Evolutionary conservation across 2,797 vertebrate genomes (phyloP).

Genomic region (Synaphobranchus kaupii): DNA sequence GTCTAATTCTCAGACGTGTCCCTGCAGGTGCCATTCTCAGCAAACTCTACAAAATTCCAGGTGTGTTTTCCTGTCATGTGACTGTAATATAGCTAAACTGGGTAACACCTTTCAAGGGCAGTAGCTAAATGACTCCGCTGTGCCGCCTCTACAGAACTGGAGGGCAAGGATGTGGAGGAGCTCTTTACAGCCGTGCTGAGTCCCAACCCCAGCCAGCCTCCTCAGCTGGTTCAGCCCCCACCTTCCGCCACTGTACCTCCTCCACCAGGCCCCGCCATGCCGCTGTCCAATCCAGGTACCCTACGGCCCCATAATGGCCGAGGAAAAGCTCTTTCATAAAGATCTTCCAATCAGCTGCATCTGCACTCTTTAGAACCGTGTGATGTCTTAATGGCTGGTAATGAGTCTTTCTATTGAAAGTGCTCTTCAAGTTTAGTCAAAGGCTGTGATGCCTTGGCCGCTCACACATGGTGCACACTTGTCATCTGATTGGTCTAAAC

Average conservation of each 20-base stretch:
- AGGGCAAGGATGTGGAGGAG: constrained; percentile 98
- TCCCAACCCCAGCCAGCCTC: constrained; percentile 81
- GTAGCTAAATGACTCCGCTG: constrained; percentile 29
- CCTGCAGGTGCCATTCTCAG: constrained; percentile 94
- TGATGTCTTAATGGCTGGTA: neutral
- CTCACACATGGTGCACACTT: no score
- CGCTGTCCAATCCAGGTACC: constrained; percentile 82
- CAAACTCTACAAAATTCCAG: constrained; percentile 99
- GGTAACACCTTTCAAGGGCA: neutral
- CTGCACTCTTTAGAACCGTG: neutral
- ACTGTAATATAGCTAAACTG: neutral
- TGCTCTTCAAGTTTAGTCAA: neutral
- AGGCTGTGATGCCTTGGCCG: neutral
- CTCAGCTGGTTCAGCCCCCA: constrained; percentile 81
- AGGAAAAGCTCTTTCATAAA: neutral
- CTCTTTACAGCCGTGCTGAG: constrained; percentile 96
- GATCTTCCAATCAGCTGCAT: neutral
- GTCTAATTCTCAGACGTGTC: constrained; percentile 47
- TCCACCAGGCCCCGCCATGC: constrained; percentile 70
- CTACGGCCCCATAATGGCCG: neutral
- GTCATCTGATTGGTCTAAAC: neutral
- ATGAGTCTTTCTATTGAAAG: neutral
- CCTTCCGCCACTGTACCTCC: constrained; percentile 67
- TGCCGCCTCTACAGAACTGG: constrained; percentile 80
- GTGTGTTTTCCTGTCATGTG: constrained; percentile 67